phyloP scores from a whole-genome alignment of 64 coral and sea anemone genomes.

The Montipora cactus region DNA sequence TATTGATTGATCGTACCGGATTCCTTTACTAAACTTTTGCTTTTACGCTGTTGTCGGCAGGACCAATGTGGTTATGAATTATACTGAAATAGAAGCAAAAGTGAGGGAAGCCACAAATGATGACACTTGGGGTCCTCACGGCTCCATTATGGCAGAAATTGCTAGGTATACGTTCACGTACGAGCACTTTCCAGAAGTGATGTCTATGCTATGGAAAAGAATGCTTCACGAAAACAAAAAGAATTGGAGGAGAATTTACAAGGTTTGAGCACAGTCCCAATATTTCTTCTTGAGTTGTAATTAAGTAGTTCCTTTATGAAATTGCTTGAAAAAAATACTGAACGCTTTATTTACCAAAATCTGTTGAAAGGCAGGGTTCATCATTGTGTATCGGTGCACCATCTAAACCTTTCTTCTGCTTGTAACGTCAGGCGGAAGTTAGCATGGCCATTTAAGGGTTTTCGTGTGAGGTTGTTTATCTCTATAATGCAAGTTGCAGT shows the following conservation, averaged over 20 bases:
- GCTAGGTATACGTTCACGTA: conserved; percentile 97
- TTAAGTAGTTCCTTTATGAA: not conserved
- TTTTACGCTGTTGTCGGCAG: conserved; percentile 52
- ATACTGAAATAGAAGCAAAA: conserved; percentile 97
- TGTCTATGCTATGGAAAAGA: conserved; percentile 99
- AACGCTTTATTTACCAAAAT: too few relatives aligned
- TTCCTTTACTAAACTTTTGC: conserved; percentile 2
- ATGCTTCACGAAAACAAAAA: conserved; percentile 96
- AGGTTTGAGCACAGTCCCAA: conserved; percentile 65
- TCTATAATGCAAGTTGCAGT: too few relatives aligned
- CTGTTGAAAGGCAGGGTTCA: too few relatives aligned
- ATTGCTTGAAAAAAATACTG: too few relatives aligned
- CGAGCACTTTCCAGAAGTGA: conserved; percentile 98
- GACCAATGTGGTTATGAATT: conserved; percentile 99
- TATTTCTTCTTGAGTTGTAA: not conserved
- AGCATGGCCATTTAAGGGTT: too few relatives aligned
- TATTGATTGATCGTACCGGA: conserved; percentile 39
- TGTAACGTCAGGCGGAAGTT: too few relatives aligned
- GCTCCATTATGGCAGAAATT: conserved; percentile 94
- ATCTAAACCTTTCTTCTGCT: too few relatives aligned
- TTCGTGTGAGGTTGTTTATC: too few relatives aligned
- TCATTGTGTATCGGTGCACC: too few relatives aligned
- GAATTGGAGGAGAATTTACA: conserved; percentile 97
- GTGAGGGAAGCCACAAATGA: conserved; percentile 99
- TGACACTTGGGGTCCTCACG: conserved; percentile 98